Base-by-base conservation (phyloP, 2,888 invertebrate species). In the Platypus cylindrus region DNA sequence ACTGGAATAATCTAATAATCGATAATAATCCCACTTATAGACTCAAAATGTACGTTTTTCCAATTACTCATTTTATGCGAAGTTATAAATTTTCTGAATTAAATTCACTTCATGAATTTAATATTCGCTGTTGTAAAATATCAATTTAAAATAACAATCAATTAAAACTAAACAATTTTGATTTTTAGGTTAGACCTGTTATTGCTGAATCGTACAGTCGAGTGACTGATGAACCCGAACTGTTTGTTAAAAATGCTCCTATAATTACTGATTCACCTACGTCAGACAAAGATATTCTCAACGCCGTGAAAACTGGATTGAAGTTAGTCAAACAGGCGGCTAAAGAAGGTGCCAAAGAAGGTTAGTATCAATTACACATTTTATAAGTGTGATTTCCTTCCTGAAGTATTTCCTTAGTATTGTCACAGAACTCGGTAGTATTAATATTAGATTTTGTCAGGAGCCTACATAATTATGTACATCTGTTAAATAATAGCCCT, bases 251-350 rank as follows among this genome's bases (percentile, higher is more conserved):
- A 20, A 44, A 41, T n/a, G 34, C 30, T 22, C 30, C 28, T 20
- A 35, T 39, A 8, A 37, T 41, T 18, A 18, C 12, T 12, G 30
- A 35, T 4, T 35, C 37, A 8, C 15, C 11, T 14, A 17, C 33
- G 5, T 47, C 48, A 5, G 51, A 52, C 24, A 37, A 32, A 32
- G 51, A 54, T 40, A 48, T 53, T 12, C 50, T 43, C 3, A 48
- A 51, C 33, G 51, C 53, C 14, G 55, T 54, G 3, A 38, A 49
- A 17, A 53, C 52, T 5, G 53, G 56, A 3, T 37, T 56, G 34
- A 53, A 55, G 30, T 34, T 56, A 17, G 53, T 58, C 3, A 58
- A 59, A 43, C 48, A 54, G 12, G 53, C 53, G 3, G 53, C 55
- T 12, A 58, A 54, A 30, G 51, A 54, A 26, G 52, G 49, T 3